Conservation (phyloP, 92 coral and sea anemone genomes). For the Parazoanthus darwini region DNA sequence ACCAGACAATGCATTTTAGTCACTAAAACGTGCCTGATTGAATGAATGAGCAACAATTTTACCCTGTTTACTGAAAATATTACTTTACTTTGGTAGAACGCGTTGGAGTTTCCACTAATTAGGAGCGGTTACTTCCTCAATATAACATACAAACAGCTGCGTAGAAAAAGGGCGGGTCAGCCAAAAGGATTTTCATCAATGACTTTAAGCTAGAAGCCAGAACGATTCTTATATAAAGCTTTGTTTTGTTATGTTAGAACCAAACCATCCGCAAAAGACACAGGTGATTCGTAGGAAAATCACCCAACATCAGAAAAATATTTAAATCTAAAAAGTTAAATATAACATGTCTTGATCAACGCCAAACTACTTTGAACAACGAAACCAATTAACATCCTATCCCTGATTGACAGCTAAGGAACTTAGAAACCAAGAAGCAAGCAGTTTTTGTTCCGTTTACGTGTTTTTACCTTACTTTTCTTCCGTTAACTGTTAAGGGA, state of each 20-base stretch:
- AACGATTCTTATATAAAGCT: neutral
- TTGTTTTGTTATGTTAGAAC: neutral
- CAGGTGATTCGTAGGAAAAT: too few species aligned
- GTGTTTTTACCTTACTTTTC: neutral
- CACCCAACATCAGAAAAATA: neutral
- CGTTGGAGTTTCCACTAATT: neutral
- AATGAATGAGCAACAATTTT: neutral
- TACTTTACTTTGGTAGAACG: too few species aligned
- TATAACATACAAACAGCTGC: neutral
- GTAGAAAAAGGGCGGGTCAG: neutral
- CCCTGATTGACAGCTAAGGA: neutral
- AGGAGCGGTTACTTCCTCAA: neutral
- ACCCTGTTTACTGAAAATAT: neutral
- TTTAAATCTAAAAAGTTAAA: too few species aligned
- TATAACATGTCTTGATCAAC: neutral
- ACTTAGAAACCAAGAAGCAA: neutral
- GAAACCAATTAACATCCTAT: neutral
- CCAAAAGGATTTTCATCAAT: neutral
- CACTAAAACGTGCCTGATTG: neutral
- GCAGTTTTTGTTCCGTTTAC: too few species aligned
- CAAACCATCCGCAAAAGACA: too few species aligned
- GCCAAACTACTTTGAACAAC: neutral
- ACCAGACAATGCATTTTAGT: neutral
- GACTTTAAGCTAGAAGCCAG: neutral
- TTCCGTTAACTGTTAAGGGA: too few species aligned